A percentile compares a stretch with the other conserved stretches of the same genome.
phyloP scores from a whole-genome alignment of 2,888 invertebrate species.

The Drosophila limbata region DNA sequence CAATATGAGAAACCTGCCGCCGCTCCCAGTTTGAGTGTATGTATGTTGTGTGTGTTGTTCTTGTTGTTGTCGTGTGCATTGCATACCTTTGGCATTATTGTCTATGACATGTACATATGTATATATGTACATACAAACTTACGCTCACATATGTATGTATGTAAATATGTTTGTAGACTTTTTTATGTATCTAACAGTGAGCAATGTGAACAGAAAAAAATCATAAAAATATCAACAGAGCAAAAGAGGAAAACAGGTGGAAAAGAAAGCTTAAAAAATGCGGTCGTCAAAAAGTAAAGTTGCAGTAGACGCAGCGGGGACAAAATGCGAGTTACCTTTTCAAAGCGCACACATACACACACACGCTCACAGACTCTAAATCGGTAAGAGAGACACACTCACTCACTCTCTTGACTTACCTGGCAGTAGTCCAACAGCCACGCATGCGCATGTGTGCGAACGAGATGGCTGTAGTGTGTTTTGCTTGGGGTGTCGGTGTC shows the following conservation, averaged over 20 bases:
- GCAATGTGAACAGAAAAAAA: conserved; percentile 51
- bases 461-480: conserved; percentile 57
- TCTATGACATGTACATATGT: conserved; percentile 31
- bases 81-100: conserved; percentile 60
- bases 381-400: conserved; percentile 27
- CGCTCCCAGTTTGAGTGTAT: conserved; percentile 71
- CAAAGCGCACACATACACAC: conserved; percentile 52
- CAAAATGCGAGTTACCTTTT: conserved; percentile 77
- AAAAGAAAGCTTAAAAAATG: conserved; percentile 81
- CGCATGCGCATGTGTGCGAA: conserved; percentile 70
- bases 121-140: conserved; percentile 24
- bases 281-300: conserved; percentile 80
- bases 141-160: conserved; percentile 1
- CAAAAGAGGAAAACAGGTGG: conserved; percentile 75
- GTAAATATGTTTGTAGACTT: conserved; percentile 19
- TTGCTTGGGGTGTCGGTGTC: conserved; percentile 71
- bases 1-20: conserved; percentile 78
- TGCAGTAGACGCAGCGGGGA: conserved; percentile 75
- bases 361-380: conserved; percentile 10
- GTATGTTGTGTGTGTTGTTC: conserved; percentile 10
- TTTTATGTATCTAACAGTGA: conserved; percentile 36
- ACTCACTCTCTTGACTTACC: conserved; percentile 41
- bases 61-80: conserved; percentile 36
- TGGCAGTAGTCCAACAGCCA: conserved; percentile 35
- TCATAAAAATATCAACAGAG: conserved; percentile 78